Evolutionary conservation across 2,113 vertebrate genomes (phyloP).

Genomic region (Silurus asotus): DNA sequence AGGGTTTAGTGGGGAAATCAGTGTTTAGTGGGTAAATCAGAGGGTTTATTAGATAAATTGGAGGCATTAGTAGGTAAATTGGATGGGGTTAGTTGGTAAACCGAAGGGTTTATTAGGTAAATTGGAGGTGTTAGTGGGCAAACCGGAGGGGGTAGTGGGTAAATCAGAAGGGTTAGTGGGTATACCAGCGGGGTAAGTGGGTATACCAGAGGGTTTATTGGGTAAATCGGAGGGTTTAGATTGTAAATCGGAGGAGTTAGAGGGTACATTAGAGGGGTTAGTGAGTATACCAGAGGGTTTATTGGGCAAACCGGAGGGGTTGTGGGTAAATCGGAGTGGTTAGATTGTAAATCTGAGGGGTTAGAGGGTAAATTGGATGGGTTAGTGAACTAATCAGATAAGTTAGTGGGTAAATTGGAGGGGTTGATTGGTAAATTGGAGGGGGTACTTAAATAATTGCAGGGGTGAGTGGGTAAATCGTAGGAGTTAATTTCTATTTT

Average conservation of each 20-base stretch:
- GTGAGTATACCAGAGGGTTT: not conserved
- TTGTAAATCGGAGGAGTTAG: not conserved
- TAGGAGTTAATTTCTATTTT: not conserved
- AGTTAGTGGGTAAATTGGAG: no score
- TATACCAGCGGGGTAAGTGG: no score
- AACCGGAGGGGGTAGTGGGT: no score
- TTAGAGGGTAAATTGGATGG: not conserved
- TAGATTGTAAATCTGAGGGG: not conserved
- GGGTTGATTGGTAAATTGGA: no score
- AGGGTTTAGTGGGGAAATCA: no score
- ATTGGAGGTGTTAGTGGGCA: not conserved
- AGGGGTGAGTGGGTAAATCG: no score
- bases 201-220: not conserved
- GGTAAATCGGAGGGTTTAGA: not conserved
- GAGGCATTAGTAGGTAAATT: not conserved
- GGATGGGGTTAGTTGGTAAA: not conserved
- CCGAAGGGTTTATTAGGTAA: not conserved
- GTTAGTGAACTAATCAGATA: no score
- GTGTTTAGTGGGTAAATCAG: not conserved
- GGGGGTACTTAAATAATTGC: no score
- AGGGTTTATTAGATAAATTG: not conserved
- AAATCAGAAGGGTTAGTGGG: no score
- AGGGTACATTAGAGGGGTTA: not conserved
- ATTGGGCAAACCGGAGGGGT: not conserved
- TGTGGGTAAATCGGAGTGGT: not conserved